Evolutionary conservation across 2,888 invertebrate genomes (phyloP), one percentile per base, ranked within the genome.

Genomic region (Hipparchia semele): DNA sequence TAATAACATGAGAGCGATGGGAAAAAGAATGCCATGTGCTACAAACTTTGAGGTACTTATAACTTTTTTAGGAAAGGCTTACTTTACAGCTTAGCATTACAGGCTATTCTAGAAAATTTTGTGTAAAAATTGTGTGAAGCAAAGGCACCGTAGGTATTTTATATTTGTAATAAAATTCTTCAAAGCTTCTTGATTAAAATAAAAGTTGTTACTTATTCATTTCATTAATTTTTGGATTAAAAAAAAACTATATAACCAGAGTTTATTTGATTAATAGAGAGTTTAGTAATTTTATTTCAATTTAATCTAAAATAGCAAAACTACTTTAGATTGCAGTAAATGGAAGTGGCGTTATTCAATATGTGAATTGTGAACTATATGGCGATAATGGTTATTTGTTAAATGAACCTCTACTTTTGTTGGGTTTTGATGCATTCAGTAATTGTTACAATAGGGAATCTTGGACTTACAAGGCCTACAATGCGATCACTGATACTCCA

Each of bases 281-380:
- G 23, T 23, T 23, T 23, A 23, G 23, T 23, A 23, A 23, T 39
- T 6, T 2, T 33, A 33, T 62, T 59, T 23, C 23, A 23, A 23
- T 23, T 23, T 23, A 23, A 23, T 23, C 23, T 23, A 23, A 23
- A 23, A 23, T 23, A 23, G 23, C 23, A 23, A 23, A 23, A 23
- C 23, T 23, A 23, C 23, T 58, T 65, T 60, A 79, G 79, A 49
- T 78, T 56, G 68, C 68, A 45, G 76, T 77, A 1, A 88, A 96
- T 79, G 87, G 93, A 10, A 83, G 90, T 0, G 97, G 97, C 0
- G 92, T 92, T 61, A 95, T 97, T 69, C 94, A 95, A 66, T 95
- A 95, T 65, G 78, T 97, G 9, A 92, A 95, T 59, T 86, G 86
- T n/a, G 83, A 82, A 2, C 81, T 94, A 70, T 95, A 91, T 69